These are phyloP conservation scores for Torymus aiolomorphi DNA, from an alignment of 2,888 invertebrate species.

Conservation along the genomic window DNA sequence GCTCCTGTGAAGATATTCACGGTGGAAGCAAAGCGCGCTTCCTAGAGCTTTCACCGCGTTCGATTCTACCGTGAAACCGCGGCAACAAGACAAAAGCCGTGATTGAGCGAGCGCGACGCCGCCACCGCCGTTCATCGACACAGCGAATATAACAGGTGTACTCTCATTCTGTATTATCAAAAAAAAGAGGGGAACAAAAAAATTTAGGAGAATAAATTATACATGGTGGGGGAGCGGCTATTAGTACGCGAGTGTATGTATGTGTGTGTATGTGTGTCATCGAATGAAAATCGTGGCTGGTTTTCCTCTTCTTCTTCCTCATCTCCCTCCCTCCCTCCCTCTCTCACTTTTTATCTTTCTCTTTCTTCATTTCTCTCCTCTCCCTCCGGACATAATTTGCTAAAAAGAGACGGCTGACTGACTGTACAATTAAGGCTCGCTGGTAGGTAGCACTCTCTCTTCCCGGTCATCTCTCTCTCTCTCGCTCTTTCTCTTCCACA, in stretches of 20 bases:
- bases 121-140: background rate
- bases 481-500: background rate
- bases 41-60: background rate
- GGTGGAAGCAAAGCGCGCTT: background rate
- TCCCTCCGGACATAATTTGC: conserved; percentile 51
- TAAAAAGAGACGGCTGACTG: conserved; percentile 44
- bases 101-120: too few species aligned
- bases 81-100: background rate
- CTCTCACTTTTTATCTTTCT: background rate
- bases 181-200: background rate
- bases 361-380: conserved; percentile 28
- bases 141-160: conserved; percentile 24
- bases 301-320: background rate
- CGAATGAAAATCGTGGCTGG: conserved; percentile 41
- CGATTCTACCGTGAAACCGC: conserved; percentile 5
- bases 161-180: conserved; percentile 16
- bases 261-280: background rate
- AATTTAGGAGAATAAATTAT: conserved; percentile 30
- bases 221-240: background rate
- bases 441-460: background rate
- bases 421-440: conserved; percentile 59
- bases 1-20: background rate
- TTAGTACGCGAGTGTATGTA: background rate
- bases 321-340: conserved; percentile 4
- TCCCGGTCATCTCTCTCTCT: conserved; percentile 15